Base-by-base conservation (phyloP, 2,888 invertebrate species). In the Tipula vernalis region DNA sequence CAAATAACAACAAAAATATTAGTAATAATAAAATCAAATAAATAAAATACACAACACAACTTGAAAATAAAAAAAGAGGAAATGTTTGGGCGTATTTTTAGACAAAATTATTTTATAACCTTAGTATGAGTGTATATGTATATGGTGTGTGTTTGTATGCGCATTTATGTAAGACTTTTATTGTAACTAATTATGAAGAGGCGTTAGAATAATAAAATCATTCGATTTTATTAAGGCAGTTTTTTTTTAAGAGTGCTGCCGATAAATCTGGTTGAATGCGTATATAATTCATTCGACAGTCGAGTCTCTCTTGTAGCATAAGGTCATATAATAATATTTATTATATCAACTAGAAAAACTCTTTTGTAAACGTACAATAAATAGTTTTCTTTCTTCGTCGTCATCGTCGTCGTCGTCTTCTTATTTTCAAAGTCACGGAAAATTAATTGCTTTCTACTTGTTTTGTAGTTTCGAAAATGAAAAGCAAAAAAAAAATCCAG, bases 381-480 rank as follows among this genome's bases (percentile, higher is more conserved):
- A 71, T 71, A 71, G 28, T 71, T 71, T 28, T 28, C 18, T 28
- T 71, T 71, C 28, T 71, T 71, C 71, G 2, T 71, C 51, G 51
- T 51, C 51, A 8, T 71, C 12, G 10, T 71, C 28, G 71, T 71
- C 71, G 71, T 71, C 10, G 71, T 71, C 28, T 71, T 71, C 28
- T 28, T 71, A 71, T 71, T 71, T 71, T 71, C 71, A 71, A 71
- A 71, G 71, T 71, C 71, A 71, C 71, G 71, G 71, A 71, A 71
- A 71, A 71, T 71, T 71, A 71, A 71, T 71, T 71, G 71, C 71
- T 71, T 71, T 71, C 71, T 71, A 71, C 71, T 71, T 71, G 71
- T 71, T 28, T 28, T 71, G 71, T 71, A 71, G 71, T 71, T 71
- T 71, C 28, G 28, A 71, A 71, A 71, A 71, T 28, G 71, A 71